phyloP scores from a whole-genome alignment of 2,113 vertebrate species.

The Corydoras sp. region DNA sequence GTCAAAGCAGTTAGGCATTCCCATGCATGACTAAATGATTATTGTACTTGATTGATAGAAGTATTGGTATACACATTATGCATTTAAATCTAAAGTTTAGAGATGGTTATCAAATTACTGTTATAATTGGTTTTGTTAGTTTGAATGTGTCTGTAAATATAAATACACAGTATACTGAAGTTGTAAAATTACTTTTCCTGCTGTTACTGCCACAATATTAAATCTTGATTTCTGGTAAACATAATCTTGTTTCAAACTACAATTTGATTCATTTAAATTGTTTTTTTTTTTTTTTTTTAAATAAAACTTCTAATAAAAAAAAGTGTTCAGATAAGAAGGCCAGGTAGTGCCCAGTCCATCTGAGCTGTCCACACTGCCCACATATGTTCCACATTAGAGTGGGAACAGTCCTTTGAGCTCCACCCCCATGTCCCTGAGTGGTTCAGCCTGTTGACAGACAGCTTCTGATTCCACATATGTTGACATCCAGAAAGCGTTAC shows the following conservation, averaged over 20 bases:
- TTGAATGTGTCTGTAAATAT: no score
- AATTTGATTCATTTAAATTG: no score
- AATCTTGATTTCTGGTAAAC: background rate
- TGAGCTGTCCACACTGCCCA: slow-evolving; percentile 43
- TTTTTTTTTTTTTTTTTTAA: background rate
- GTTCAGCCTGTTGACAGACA: slow-evolving; percentile 68
- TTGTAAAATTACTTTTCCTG: no score
- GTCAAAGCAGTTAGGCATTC: slow-evolving; percentile 61
- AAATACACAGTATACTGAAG: no score
- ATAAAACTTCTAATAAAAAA: slow-evolving; percentile 37
- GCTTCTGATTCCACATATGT: slow-evolving; percentile 72
- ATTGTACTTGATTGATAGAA: slow-evolving; percentile 58
- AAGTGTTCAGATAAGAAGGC: slow-evolving; percentile 40
- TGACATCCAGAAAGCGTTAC: slow-evolving; percentile 74
- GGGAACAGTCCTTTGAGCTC: slow-evolving; percentile 58
- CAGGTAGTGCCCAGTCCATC: slow-evolving; percentile 62
- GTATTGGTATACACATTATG: no score
- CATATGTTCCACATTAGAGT: slow-evolving; percentile 68
- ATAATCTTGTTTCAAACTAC: background rate
- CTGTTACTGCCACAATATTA: no score
- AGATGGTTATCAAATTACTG: no score
- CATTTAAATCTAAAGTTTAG: no score
- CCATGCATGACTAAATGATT: slow-evolving; percentile 49
- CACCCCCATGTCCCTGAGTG: slow-evolving; percentile 54
- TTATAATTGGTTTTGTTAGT: no score